A percentile compares a stretch with the other conserved stretches of the same genome.
These are phyloP conservation scores for Papilio dardanus DNA, from an alignment of 1,140 invertebrate species.

Conservation along the genomic window DNA sequence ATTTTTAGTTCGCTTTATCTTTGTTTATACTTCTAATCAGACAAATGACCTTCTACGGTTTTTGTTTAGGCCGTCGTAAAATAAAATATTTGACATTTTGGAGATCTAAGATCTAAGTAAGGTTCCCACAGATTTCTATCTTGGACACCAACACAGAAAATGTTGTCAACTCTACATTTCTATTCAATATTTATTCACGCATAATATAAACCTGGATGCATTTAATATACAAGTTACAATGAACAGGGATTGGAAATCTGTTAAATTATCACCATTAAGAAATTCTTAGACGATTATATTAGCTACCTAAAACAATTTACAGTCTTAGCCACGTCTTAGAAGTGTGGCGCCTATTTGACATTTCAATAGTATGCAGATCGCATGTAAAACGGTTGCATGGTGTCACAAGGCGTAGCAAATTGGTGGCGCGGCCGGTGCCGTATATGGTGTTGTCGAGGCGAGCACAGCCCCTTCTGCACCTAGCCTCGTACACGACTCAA, in stretches of 20 bases:
- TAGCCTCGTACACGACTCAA: conserved; percentile 30
- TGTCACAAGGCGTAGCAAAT: conserved; percentile 56
- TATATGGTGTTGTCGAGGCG: conserved; percentile 69
- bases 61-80: neutral
- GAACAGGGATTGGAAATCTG: neutral
- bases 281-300: conserved; percentile 10
- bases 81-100: neutral
- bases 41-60: neutral
- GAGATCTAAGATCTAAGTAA: neutral
- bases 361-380: conserved; percentile 49
- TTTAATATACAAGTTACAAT: neutral
- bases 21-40: neutral
- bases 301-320: neutral
- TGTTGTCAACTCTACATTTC: neutral
- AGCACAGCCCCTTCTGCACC: conserved; percentile 43
- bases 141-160: neutral
- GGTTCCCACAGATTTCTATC: neutral
- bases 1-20: conserved; percentile 41
- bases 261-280: neutral
- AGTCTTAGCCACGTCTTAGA: conserved; percentile 9
- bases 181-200: neutral
- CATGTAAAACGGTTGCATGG: conserved; percentile 47
- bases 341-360: conserved; percentile 46
- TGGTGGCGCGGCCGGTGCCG: conserved; percentile 53
- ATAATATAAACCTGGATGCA: no score